These are phyloP conservation scores for Euclidia mi DNA, from an alignment of 2,888 invertebrate genomes.

Conservation along the genomic window DNA sequence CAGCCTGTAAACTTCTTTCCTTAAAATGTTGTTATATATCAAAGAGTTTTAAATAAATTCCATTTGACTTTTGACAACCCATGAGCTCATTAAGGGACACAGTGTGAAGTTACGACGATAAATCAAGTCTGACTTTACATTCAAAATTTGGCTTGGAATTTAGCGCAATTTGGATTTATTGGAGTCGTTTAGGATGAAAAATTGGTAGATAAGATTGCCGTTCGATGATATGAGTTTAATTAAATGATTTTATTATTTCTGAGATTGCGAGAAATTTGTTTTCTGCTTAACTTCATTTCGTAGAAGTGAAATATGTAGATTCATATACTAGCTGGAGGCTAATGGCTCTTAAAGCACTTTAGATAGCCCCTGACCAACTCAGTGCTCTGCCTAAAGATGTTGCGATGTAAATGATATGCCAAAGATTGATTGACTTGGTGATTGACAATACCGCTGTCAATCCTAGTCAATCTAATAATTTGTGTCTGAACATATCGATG, in stretches of 20 bases:
- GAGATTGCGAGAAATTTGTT: no score
- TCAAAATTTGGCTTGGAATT: background rate
- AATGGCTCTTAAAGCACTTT: no score
- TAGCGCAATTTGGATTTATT: background rate
- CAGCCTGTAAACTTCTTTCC: slow-evolving; percentile 31
- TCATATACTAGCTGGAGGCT: no score
- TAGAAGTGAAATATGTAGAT: no score
- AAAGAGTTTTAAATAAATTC: slow-evolving; percentile 24
- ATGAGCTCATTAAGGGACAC: slow-evolving; percentile 9
- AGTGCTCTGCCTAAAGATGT: no score
- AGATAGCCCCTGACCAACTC: no score
- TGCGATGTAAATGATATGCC: no score
- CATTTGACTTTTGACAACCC: slow-evolving; percentile 29
- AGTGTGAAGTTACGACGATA: slow-evolving; percentile 10
- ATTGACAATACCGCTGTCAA: no score
- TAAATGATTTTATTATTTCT: background rate
- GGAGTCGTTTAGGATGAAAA: slow-evolving; percentile 1
- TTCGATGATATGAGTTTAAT: background rate
- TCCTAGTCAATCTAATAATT: no score
- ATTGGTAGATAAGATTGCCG: background rate
- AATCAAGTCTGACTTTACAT: background rate
- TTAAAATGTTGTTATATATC: slow-evolving; percentile 38
- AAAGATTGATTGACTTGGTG: no score
- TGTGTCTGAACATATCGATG: no score
- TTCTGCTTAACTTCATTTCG: no score